Percentiles rank a stretch among this genome's conserved stretches.
Conservation (phyloP, 2,797 vertebrate species). For the Helicolenus hilgendorfi region DNA sequence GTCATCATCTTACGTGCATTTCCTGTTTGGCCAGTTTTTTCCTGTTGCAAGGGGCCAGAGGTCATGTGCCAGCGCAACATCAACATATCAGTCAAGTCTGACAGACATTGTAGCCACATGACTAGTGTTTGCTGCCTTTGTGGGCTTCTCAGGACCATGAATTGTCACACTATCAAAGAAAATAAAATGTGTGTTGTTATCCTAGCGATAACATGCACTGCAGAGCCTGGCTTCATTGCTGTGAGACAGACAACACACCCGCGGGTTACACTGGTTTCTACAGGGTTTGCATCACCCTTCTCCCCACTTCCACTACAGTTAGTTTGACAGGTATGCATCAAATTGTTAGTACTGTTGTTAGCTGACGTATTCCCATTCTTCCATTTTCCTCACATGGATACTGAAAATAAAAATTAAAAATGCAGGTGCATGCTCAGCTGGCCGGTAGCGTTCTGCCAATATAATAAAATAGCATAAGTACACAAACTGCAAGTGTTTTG, state of each 20-base stretch:
- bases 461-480: constrained; percentile 5
- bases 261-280: constrained; percentile 53
- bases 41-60: neutral
- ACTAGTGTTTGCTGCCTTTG: constrained; percentile 29
- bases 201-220: constrained; percentile 44
- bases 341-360: constrained; percentile 40
- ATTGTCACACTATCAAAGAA: constrained; percentile 68
- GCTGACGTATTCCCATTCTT: constrained; percentile 17
- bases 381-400: constrained; percentile 28
- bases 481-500: constrained; percentile 21
- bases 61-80: constrained; percentile 19
- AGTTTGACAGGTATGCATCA: constrained; percentile 61
- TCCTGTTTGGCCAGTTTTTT: neutral
- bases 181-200: constrained; percentile 46
- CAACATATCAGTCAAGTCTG: constrained; percentile 34
- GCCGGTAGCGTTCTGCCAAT: constrained; percentile 21
- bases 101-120: constrained; percentile 6
- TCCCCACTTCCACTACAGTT: constrained; percentile 54
- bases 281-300: constrained; percentile 66
- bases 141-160: constrained; percentile 31
- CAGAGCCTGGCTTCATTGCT: constrained; percentile 36
- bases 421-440: constrained; percentile 18
- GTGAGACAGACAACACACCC: constrained; percentile 42
- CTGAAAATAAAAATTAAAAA: constrained; percentile 18
- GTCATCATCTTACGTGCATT: neutral